Base-by-base conservation (phyloP, 2,888 invertebrate genomes). In the Eulithis testata region DNA sequence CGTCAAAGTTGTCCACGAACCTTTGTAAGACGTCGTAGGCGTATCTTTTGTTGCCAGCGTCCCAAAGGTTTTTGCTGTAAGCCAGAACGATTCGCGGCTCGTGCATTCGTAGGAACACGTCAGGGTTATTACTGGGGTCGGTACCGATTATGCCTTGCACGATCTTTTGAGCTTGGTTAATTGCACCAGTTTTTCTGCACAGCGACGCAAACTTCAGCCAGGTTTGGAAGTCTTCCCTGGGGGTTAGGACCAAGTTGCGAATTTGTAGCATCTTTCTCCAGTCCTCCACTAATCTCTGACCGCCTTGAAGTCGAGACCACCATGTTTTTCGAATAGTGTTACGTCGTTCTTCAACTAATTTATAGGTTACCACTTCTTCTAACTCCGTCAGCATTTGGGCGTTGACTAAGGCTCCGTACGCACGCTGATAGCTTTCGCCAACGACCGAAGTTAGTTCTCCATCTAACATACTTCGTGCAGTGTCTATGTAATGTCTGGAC, bases 181-280 rank as follows among this genome's bases (percentile, higher is more conserved):
- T 91, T 21, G 98, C 96, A 7, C 98, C 97, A 72, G 96, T 97
- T 87, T 98, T 98, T 37, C 99, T 95, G 84, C 99, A 99, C 0
- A 99, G 93, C n/a, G 98, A 97, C 0, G 99, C 98, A 85, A 98
- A 99, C 83, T 99, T 99, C 0, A 99, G 92, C 98, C 99, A 99
- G 0, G 99, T 98, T 79, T 97, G 96, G 88, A 98, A 97, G 83
- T 99, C 98, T 82, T 99, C 98, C 63, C 97, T 96, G 0, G 99
- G 99, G 2, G 96, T 95, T 60, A 99, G 94, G 0, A 99, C 99
- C 66, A 99, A 90, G 9, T 98, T 98, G 76, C 98, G 97, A 11
- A 99, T 98, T 87, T 98, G 98, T 59, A 99, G 96, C 73, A 99
- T 97, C 78, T 97, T 96, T 75, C 99, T 97, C 99, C 99, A 99